Evolutionary conservation across 2,113 vertebrate genomes (phyloP).

Genomic region (Zosterops borbonicus): DNA sequence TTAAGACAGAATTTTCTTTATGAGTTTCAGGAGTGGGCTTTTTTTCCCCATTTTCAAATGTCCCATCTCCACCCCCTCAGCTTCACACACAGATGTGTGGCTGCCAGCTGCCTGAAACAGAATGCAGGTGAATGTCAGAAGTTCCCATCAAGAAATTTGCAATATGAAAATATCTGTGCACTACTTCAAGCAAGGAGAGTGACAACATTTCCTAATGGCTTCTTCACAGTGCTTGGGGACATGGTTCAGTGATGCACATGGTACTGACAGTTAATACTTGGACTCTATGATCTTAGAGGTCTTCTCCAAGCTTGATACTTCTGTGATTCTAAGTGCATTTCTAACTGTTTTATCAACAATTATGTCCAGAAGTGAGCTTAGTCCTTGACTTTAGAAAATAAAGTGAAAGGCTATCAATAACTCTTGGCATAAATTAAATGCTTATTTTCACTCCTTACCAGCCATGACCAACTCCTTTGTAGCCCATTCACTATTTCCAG

Average conservation of each 20-base stretch:
- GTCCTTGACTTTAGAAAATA: background rate
- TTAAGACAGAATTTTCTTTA: background rate
- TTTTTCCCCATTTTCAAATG: background rate
- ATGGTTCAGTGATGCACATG: background rate
- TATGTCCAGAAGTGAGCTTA: background rate
- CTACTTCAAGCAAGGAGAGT: background rate
- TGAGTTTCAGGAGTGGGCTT: background rate
- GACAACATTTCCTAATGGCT: background rate
- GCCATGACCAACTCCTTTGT: background rate
- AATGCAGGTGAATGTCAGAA: background rate
- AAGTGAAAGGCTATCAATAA: background rate
- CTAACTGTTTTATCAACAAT: background rate
- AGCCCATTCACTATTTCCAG: background rate
- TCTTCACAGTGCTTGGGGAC: background rate
- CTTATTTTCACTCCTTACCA: background rate
- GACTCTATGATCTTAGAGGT: background rate
- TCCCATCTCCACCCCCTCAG: too few species aligned
- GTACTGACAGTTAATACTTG: background rate
- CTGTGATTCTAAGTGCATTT: background rate
- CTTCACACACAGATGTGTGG: background rate
- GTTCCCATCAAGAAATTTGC: background rate
- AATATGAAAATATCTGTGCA: background rate
- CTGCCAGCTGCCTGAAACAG: background rate
- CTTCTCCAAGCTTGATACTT: background rate
- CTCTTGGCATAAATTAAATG: background rate